Evolutionary conservation across 1,140 invertebrate genomes (phyloP), one percentile per base, ranked within the genome.

Genomic region (Drosophila pruinosa): DNA sequence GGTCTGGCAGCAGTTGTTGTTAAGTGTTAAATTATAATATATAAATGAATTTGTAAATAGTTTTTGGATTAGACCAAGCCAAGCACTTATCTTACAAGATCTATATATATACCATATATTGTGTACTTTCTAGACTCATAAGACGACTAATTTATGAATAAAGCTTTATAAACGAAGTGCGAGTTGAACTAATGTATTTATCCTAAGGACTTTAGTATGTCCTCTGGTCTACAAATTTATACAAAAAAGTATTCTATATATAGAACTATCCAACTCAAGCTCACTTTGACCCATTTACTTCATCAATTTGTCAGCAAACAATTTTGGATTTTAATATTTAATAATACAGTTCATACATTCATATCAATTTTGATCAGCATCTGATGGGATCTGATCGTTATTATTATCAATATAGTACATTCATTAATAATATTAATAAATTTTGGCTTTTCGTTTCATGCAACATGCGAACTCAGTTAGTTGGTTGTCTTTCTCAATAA

Each of bases 131-230:
- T 81, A 81, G 78, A n/a, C 17, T 2, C 28, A 3, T 86, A 88
- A 86, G 82, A 88, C 50, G 74, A 81, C 69, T 88, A 88, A 88
- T 88, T 88, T 88, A 88, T 88, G 61, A 88, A 88, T 88, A 88
- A 88, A 88, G 83, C 82, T 89, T 88, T 88, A 89, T 45, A 78
- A 75, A 64, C 24, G 39, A 86, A 65, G 4, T 12, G 3, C 8
- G n/a, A 31, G 6, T 31, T 31, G 8, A 8, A 31, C 6, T n/a
- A n/a, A n/a, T n/a, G n/a, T n/a, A n/a, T n/a, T n/a, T n/a, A n/a
- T n/a, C n/a, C n/a, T n/a, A n/a, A n/a, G n/a, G n/a, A n/a, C n/a
- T n/a, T n/a, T n/a, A n/a, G n/a, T n/a, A n/a, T n/a, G n/a, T n/a
- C n/a, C n/a, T n/a, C n/a, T n/a, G n/a, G n/a, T n/a, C n/a, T n/a